Conservation (phyloP, 2,113 vertebrate genomes). For the Festucalex cinctus region DNA sequence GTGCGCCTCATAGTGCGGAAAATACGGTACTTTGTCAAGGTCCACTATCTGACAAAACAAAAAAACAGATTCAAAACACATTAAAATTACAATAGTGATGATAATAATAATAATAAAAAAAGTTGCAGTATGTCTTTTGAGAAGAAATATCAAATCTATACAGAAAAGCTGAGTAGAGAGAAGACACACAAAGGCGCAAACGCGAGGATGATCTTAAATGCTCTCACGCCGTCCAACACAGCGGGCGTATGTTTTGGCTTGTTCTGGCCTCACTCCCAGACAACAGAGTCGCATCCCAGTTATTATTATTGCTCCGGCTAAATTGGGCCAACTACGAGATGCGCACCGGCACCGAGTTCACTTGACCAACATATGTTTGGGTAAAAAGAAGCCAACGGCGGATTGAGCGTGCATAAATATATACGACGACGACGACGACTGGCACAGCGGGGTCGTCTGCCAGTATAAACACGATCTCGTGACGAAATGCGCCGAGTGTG, state of each 20-base stretch:
- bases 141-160: no score
- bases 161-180: no score
- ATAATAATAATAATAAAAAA: no score
- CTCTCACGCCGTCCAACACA: conserved; percentile 10
- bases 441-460: conserved; percentile 28
- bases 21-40: no score
- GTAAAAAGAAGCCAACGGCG: conserved; percentile 33
- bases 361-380: conserved; percentile 41
- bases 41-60: no score
- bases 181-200: no score
- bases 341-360: conserved; percentile 49
- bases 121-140: no score
- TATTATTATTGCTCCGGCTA: conserved; percentile 41
- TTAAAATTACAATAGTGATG: no score
- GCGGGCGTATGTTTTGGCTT: conserved; percentile 46
- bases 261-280: conserved; percentile 51
- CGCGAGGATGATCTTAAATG: background rate
- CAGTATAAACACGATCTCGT: conserved; percentile 31
- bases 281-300: conserved; percentile 29
- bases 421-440: conserved; percentile 4
- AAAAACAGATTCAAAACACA: no score
- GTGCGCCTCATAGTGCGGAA: no score
- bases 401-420: conserved; percentile 15
- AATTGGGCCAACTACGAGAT: conserved; percentile 47
- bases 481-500: conserved; percentile 16